Evolutionary conservation across 1,140 invertebrate genomes (phyloP), one percentile per base, ranked within the genome.

Genomic region (Drosophila sp.): DNA sequence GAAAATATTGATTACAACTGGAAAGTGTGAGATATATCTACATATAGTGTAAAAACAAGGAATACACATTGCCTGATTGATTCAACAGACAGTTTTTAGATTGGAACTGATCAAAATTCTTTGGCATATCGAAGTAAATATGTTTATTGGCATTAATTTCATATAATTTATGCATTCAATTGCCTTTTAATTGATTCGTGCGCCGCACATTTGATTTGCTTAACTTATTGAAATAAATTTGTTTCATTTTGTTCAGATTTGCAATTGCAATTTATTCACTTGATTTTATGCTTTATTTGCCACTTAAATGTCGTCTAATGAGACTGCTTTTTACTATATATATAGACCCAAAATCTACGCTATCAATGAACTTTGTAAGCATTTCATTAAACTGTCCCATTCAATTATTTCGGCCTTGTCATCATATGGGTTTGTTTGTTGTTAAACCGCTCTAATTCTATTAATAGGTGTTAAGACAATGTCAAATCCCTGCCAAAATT

Each of bases 321-420:
- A 80, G 57, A n/a, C n/a, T n/a, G n/a, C n/a, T n/a, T n/a, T n/a
- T n/a, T 81, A 75, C 48, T 87, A 81, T 78, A 72, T 84, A 50
- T 84, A 45, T n/a, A 21, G 21, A 21, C 21, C 21, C 21, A 21
- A 21, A 21, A 21, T 21, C 21, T 1, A 21, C 21, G 21, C 21
- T 21, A 21, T 21, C 21, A 21, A 21, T 21, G 21, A 21, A 21
- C 21, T 21, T 4, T 21, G 21, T 21, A 21, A 21, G 21, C 21
- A 21, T 21, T 21, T 21, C 80, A 72, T 66, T 70, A 21, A 40
- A 41, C 45, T 43, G 50, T 38, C 14, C 16, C 65, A 61, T 82
- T 75, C 54, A 45, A 40, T 6, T 29, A 6, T 29, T 29, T 40
- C 16, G 40, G 40, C 66, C 7, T 16, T 54, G 58, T 70, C 40